Percentiles rank a stretch among this genome's conserved stretches.
Conservation (phyloP, 2,888 invertebrate species). For the Andrena haemorrhoa region DNA sequence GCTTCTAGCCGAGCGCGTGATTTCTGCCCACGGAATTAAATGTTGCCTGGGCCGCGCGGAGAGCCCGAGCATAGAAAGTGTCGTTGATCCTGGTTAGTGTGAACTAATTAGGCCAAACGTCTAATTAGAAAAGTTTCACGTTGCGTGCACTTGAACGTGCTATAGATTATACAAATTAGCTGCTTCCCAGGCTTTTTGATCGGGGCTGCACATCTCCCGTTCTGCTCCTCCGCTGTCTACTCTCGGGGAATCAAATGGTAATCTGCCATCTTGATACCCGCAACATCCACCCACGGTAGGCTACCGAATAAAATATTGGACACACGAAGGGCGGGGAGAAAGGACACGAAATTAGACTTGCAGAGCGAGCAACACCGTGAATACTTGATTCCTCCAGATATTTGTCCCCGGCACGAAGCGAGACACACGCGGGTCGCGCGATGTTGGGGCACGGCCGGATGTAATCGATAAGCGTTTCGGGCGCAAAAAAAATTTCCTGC, state of each 20-base stretch:
- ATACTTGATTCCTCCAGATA: conserved; percentile 43
- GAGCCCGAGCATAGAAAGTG: not conserved
- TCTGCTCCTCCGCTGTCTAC: not conserved
- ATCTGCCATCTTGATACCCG: not conserved
- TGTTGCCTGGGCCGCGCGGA: not conserved
- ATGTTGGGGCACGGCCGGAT: conserved; percentile 4
- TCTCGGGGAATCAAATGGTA: not conserved
- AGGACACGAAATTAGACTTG: conserved; percentile 33
- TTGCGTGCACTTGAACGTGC: conserved; percentile 18
- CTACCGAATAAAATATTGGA: conserved; percentile 21
- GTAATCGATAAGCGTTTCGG: conserved; percentile 31
- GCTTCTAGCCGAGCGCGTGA: no score
- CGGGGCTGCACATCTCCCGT: not conserved
- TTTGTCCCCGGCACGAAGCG: conserved; percentile 35
- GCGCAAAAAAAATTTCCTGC: conserved; percentile 8
- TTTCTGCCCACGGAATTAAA: no score
- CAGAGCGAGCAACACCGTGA: conserved; percentile 25
- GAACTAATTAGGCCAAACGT: conserved; percentile 32
- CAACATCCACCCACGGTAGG: not conserved
- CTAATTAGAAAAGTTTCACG: conserved; percentile 16
- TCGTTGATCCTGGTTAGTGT: conserved; percentile 18
- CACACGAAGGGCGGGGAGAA: not conserved
- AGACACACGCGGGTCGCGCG: conserved; percentile 2
- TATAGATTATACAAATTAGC: conserved; percentile 28
- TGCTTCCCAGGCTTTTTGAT: not conserved